Percentiles rank a stretch among this genome's conserved stretches.
These are phyloP conservation scores for Uromys caudimaculatus DNA, from an alignment of 2,797 vertebrate species.

Conservation along the genomic window DNA sequence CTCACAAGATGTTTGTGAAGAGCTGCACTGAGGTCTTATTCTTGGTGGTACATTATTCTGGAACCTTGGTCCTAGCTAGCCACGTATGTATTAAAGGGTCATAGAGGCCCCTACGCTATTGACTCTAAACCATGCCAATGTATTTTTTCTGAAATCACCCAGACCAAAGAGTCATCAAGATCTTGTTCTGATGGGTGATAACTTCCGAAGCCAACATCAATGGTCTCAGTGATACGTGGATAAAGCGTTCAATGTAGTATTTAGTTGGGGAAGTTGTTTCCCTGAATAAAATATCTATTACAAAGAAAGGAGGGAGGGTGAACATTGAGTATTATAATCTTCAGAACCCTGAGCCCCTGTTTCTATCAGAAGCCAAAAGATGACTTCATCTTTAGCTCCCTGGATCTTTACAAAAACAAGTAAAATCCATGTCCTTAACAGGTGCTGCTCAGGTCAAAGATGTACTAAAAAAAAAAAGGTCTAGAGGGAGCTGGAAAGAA, in stretches of 20 bases:
- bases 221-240: neutral
- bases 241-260: neutral
- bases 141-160: neutral
- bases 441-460: neutral
- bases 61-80: neutral
- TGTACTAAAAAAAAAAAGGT: neutral
- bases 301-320: neutral
- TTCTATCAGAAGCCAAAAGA: slow-evolving; percentile 25
- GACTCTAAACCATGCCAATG: neutral
- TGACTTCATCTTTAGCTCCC: neutral
- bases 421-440: neutral
- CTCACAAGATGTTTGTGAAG: neutral
- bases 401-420: neutral
- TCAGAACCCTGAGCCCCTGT: neutral
- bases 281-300: slow-evolving; percentile 28
- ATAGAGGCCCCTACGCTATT: neutral
- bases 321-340: neutral
- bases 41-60: neutral
- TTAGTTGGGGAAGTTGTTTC: neutral
- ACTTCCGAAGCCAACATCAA: neutral
- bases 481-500: neutral
- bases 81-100: neutral
- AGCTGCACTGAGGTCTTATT: neutral
- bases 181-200: neutral
- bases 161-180: neutral